Evolutionary conservation across 2,888 invertebrate species (phyloP).

Genomic region (Andricus curvator): DNA sequence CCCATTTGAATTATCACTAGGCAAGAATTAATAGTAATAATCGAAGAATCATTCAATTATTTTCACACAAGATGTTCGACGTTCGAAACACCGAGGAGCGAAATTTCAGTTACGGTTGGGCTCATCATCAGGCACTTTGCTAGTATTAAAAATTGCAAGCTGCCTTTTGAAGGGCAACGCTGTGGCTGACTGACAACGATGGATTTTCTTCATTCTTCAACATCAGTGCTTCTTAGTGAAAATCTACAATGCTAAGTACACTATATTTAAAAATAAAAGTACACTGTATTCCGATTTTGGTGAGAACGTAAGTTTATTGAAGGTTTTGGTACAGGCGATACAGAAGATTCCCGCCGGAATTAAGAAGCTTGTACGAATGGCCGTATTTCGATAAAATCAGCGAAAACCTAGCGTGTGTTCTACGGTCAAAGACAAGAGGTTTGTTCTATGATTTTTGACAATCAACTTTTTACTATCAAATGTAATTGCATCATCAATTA

Average conservation of each 20-base stretch:
- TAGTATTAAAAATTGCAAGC: constrained; percentile 45
- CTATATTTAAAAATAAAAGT: background rate
- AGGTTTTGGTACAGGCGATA: constrained; percentile 38
- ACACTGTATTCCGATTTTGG: constrained; percentile 5
- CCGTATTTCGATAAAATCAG: constrained; percentile 4
- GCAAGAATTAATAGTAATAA: background rate
- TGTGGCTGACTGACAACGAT: constrained; percentile 40
- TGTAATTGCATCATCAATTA: constrained; percentile 24
- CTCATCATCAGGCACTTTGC: constrained; percentile 52
- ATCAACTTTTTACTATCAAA: constrained; percentile 14
- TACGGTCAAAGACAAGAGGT: constrained; percentile 15
- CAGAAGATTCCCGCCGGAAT: constrained; percentile 27
- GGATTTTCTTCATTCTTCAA: background rate
- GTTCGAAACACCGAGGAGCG: background rate
- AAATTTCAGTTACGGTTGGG: constrained; percentile 43
- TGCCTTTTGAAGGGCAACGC: constrained; percentile 51
- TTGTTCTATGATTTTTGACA: constrained; percentile 4
- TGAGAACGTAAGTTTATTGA: constrained; percentile 40
- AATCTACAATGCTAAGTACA: background rate
- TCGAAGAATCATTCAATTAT: background rate
- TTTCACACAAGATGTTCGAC: background rate
- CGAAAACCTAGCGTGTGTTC: constrained; percentile 8
- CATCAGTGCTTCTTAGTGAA: background rate
- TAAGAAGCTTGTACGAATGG: constrained; percentile 9
- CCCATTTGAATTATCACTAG: background rate